A percentile compares a stretch with the other conserved stretches of the same genome.
These are phyloP conservation scores for Meteorus colon DNA, from an alignment of 2,888 invertebrate genomes.

Conservation along the genomic window DNA sequence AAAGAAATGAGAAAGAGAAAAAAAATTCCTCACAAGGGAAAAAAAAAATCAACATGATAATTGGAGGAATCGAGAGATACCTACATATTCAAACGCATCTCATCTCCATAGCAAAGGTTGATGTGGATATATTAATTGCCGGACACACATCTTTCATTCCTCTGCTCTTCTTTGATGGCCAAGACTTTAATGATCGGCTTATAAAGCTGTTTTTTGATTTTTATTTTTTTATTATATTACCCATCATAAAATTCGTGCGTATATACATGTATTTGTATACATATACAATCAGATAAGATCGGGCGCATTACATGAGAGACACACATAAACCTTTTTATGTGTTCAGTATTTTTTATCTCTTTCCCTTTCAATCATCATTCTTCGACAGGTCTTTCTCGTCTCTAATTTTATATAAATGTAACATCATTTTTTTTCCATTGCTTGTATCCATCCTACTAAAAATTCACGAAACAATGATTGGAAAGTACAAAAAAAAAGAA, in stretches of 20 bases:
- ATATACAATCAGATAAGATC: slow-evolving; percentile 12
- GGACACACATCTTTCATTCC: slow-evolving; percentile 59
- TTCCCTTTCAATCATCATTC: background rate
- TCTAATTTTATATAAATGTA: background rate
- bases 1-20: background rate
- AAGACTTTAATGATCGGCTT: slow-evolving; percentile 69
- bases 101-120: slow-evolving; percentile 44
- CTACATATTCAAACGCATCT: slow-evolving; percentile 20
- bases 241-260: slow-evolving; percentile 34
- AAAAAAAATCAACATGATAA: slow-evolving; percentile 29
- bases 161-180: slow-evolving; percentile 49
- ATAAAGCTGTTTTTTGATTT: slow-evolving; percentile 69
- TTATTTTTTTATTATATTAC: slow-evolving; percentile 62
- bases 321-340: slow-evolving; percentile 6
- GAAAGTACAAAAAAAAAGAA: background rate
- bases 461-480: no score
- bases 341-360: slow-evolving; percentile 6
- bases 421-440: no score
- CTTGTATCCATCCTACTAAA: no score
- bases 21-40: background rate
- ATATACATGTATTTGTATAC: background rate
- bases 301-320: slow-evolving; percentile 10
- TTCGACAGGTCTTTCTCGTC: background rate
- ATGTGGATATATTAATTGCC: slow-evolving; percentile 63
- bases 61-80: slow-evolving; percentile 12